A percentile compares a stretch with the other conserved stretches of the same genome.
phyloP scores from a whole-genome alignment of 1,140 invertebrate genomes.

The Ooceraea biroi region DNA sequence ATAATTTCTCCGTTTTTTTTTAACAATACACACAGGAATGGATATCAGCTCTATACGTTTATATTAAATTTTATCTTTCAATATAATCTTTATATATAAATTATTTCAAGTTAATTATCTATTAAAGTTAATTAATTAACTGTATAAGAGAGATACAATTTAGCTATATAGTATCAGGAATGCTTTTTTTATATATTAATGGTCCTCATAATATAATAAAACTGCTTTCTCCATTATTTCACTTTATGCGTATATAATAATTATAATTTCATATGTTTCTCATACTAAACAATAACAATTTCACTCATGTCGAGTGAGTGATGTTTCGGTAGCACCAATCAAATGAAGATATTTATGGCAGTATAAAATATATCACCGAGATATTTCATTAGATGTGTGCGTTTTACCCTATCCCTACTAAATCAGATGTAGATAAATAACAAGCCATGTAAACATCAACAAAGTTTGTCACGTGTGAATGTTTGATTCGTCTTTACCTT shows the following conservation, averaged over 20 bases:
- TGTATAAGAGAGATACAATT: conserved; percentile 26
- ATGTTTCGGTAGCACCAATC: conserved; percentile 43
- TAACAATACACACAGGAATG: conserved; percentile 37
- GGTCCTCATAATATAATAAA: conserved; percentile 72
- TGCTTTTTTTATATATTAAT: conserved; percentile 63
- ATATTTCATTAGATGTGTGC: conserved; percentile 63
- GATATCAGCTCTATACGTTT: conserved; percentile 46
- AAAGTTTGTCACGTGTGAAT: conserved; percentile 59
- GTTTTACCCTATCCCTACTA: conserved; percentile 56
- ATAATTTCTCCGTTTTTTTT: conserved; percentile 19
- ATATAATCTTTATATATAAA: conserved; percentile 26
- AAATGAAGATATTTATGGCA: conserved; percentile 62
- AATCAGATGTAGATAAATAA: conserved; percentile 62
- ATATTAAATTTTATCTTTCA: conserved; percentile 47
- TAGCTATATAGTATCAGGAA: conserved; percentile 58
- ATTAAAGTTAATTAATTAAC: conserved; percentile 16
- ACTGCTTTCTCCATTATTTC: conserved; percentile 46
- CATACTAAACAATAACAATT: conserved; percentile 46
- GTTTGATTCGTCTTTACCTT: conserved; percentile 40
- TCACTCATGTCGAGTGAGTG: conserved; percentile 37
- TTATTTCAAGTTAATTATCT: conserved; percentile 31
- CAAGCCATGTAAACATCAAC: conserved; percentile 63
- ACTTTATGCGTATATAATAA: conserved; percentile 55
- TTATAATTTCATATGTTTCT: conserved; percentile 49
- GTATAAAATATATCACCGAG: conserved; percentile 61